Conservation (phyloP, 2,797 vertebrate genomes). For the Mionectes olivaceus region DNA sequence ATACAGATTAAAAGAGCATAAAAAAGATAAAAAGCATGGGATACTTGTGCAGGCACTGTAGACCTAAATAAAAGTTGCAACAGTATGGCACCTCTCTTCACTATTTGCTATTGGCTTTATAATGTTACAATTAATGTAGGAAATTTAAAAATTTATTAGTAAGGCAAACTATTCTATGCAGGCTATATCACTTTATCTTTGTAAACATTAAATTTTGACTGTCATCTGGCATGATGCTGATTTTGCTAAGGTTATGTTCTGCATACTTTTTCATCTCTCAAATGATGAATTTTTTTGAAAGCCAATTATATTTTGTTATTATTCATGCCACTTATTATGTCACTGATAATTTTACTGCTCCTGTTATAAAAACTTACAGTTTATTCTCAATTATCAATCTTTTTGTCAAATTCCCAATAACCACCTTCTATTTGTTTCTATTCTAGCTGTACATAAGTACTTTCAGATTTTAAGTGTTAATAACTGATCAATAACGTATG, state of each 20-base stretch:
- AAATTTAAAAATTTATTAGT: not conserved
- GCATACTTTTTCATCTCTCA: not conserved
- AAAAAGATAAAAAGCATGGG: not conserved
- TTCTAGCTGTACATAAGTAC: not conserved
- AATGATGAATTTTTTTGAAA: not conserved
- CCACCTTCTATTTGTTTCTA: not conserved
- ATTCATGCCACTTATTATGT: not conserved
- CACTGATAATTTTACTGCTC: not conserved
- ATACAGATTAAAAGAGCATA: no score
- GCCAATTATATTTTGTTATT: not conserved
- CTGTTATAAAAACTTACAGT: not conserved
- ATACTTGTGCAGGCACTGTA: not conserved
- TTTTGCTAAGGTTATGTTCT: not conserved
- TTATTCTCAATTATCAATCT: not conserved
- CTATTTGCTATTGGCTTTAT: not conserved
- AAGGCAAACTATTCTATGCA: not conserved
- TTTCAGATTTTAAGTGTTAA: not conserved
- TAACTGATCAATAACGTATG: not conserved
- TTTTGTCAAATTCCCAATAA: not conserved
- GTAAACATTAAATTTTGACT: not conserved
- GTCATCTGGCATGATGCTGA: not conserved
- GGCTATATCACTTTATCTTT: not conserved
- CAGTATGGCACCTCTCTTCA: not conserved
- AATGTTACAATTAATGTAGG: not conserved
- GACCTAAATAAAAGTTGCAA: not conserved